Conservation (phyloP, 2,113 vertebrate genomes). For the Chloropsis cyanopogon region DNA sequence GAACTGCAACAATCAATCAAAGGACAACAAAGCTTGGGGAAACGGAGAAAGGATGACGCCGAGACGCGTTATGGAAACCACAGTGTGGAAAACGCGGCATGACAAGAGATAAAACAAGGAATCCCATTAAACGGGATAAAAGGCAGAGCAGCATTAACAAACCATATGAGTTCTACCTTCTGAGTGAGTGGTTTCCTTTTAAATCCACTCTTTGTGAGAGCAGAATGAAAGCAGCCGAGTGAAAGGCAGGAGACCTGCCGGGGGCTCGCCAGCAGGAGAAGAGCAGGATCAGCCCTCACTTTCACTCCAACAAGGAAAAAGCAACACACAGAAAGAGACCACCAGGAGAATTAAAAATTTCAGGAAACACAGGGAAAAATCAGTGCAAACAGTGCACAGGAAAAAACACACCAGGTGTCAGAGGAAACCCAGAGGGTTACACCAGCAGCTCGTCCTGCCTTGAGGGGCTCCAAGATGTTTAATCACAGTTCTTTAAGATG, state of each 20-base stretch:
- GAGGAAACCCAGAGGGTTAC: background rate
- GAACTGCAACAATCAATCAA: background rate
- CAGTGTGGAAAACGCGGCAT: background rate
- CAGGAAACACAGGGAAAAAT: background rate
- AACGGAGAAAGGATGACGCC: background rate
- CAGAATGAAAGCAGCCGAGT: background rate
- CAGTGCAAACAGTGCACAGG: background rate
- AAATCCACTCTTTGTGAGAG: background rate
- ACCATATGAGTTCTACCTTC: background rate
- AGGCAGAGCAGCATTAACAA: background rate
- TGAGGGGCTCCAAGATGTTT: rapidly evolving
- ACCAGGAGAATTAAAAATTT: background rate
- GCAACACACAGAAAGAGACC: background rate
- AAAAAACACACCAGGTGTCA: background rate
- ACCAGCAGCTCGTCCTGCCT: background rate
- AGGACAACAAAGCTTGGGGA: background rate
- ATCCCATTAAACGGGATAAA: background rate
- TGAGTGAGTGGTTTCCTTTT: background rate
- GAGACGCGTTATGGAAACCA: background rate
- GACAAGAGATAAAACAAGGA: constrained; percentile 5
- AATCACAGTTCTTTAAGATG: rapidly evolving
- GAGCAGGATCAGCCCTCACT: background rate
- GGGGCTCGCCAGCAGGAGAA: background rate
- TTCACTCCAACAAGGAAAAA: background rate
- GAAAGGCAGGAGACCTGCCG: rapidly evolving